phyloP scores from a whole-genome alignment of 2,797 vertebrate species.

The Acipenser transmontanus region DNA sequence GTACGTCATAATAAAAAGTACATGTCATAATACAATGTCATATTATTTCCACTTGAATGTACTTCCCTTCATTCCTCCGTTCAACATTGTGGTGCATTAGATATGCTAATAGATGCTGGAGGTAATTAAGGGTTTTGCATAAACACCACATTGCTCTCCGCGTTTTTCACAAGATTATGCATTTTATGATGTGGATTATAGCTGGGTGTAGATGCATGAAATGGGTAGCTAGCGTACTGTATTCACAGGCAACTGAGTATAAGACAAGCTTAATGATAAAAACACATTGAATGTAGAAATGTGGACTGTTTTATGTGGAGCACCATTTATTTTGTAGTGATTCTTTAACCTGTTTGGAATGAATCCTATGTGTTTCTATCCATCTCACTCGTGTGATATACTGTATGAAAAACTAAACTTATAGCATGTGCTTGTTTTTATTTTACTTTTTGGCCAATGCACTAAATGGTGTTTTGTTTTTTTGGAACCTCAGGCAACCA shows the following conservation, averaged over 20 bases:
- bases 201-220: constrained; percentile 54
- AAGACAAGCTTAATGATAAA: constrained; percentile 46
- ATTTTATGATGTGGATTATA: constrained; percentile 66
- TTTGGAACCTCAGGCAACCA: too few relatives aligned
- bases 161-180: constrained; percentile 64
- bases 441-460: too few relatives aligned
- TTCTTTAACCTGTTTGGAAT: too few relatives aligned
- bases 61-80: constrained; percentile 60
- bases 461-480: too few relatives aligned
- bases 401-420: too few relatives aligned
- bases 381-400: too few relatives aligned
- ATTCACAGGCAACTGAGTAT: constrained; percentile 47
- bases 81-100: constrained; percentile 63
- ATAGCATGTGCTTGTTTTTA: too few relatives aligned
- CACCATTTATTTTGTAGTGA: too few relatives aligned
- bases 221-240: constrained; percentile 57
- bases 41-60: constrained; percentile 57
- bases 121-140: constrained; percentile 62
- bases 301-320: too few relatives aligned
- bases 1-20: too few relatives aligned
- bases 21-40: constrained; percentile 55
- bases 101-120: constrained; percentile 58
- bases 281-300: constrained; percentile 35
- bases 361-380: too few relatives aligned
- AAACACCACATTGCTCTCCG: constrained; percentile 43